Evolutionary conservation across 2,888 invertebrate species (phyloP), one percentile per base, ranked within the genome.

Genomic region (Fragum whitleyi): DNA sequence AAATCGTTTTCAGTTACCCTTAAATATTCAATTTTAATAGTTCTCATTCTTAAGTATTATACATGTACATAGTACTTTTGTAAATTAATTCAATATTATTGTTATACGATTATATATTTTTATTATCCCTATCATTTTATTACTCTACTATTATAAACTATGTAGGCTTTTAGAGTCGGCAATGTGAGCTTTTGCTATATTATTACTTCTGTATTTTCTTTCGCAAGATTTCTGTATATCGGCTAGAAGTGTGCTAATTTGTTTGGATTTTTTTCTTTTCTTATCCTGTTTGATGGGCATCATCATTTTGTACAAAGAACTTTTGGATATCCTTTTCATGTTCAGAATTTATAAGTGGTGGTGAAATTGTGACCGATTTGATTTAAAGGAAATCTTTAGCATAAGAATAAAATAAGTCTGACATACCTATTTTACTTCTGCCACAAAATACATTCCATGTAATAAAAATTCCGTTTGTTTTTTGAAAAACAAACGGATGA

Each of bases 161-260:
- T 9, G 26, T 36, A 51, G 61, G 53, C 53, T 36, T n/a, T 62
- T 39, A 61, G 32, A 42, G 70, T 70, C 62, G 55, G 69, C 69
- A 76, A 70, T 70, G 62, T 71, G 55, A n/a, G 55, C 65, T 57
- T 74, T 65, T 39, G 36, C 32, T 9, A 28, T 62, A 62, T 36
- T 62, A 32, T n/a, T 36, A 36, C 32, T 36, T 36, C 3, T 36
- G 14, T 65, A 65, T 16, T 65, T n/a, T 65, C 65, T 65, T 65
- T 65, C 42, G 65, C 65, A 65, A 19, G 19, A 16, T 32, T 32
- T 61, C 29, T 57, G 26, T 57, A 57, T 26, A 11, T 61, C 29
- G 32, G 61, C 61, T 61, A 61, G 32, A 61, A 57, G 29, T 61
- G 61, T 61, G 61, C 61, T 61, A 29, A 32, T n/a, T 32, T n/a